A percentile compares a stretch with the other conserved stretches of the same genome.
Conservation (phyloP, 2,113 vertebrate genomes). For the Salvator merianae region DNA sequence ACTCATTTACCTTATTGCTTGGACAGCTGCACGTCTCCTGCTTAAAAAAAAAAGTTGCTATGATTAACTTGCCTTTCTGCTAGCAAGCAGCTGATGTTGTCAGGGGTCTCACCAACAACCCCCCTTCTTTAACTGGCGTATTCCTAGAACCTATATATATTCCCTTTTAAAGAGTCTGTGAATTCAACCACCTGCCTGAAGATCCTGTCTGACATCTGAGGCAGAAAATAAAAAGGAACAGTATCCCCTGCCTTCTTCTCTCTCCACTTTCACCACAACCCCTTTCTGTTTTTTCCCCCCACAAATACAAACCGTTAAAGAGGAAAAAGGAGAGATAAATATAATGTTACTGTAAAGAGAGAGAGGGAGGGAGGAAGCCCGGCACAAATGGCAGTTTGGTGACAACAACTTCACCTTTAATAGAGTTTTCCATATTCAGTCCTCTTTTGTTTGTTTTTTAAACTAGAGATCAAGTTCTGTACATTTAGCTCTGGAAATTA, state of each 20-base stretch:
- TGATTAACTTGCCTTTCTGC: conserved; percentile 71
- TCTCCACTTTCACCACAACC: background rate
- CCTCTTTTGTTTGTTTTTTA: background rate
- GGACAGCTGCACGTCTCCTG: conserved; percentile 80
- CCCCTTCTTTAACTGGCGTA: conserved; percentile 68
- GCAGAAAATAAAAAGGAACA: conserved; percentile 65
- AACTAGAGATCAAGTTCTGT: background rate
- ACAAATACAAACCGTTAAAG: conserved; percentile 38
- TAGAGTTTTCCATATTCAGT: conserved; percentile 4
- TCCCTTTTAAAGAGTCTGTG: conserved; percentile 75
- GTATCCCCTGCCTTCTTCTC: conserved; percentile 15
- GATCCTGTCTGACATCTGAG: conserved; percentile 71
- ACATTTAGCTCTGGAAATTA: background rate
- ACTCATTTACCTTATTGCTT: conserved; percentile 83
- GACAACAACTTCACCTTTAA: background rate
- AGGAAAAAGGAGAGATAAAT: background rate
- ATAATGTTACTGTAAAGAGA: conserved; percentile 30
- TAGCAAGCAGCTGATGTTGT: conserved; percentile 73
- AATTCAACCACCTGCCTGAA: conserved; percentile 78
- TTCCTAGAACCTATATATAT: conserved; percentile 73
- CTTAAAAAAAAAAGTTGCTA: conserved; percentile 69
- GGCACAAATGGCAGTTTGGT: background rate
- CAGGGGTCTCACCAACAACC: conserved; percentile 18
- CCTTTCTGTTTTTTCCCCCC: conserved; percentile 34
- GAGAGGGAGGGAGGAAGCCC: fast-evolving